A percentile compares a stretch with the other conserved stretches of the same genome.
phyloP scores from a whole-genome alignment of 2,888 invertebrate genomes.

The Drosophila buzzatii region DNA sequence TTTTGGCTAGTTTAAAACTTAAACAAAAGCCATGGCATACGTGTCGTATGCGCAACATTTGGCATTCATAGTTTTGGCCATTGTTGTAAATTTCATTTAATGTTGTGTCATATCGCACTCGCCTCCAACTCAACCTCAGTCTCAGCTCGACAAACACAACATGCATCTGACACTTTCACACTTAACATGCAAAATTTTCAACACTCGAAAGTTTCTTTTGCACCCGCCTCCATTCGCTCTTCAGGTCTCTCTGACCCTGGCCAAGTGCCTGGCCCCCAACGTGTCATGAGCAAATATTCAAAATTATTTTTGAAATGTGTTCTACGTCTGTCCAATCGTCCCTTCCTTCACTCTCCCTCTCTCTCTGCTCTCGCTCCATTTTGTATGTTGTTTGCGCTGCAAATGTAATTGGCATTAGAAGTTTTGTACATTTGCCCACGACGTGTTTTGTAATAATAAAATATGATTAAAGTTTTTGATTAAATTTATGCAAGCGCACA shows the following conservation, averaged over 20 bases:
- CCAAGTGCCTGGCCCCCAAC: conserved; percentile 57
- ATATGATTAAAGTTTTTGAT: conserved; percentile 82
- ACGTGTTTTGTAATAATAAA: conserved; percentile 81
- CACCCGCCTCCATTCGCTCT: background rate
- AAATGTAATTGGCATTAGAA: conserved; percentile 80
- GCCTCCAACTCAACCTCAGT: conserved; percentile 1
- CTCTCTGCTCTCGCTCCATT: background rate
- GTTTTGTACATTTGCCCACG: conserved; percentile 68
- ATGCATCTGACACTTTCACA: conserved; percentile 78
- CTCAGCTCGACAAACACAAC: conserved; percentile 40
- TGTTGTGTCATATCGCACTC: conserved; percentile 66
- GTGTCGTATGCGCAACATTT: conserved; percentile 67
- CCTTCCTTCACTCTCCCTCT: conserved; percentile 12
- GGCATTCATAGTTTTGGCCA: conserved; percentile 56
- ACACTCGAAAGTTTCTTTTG: conserved; percentile 49
- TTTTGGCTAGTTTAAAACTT: conserved; percentile 31
- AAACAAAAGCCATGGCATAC: conserved; percentile 49
- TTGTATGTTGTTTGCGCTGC: conserved; percentile 64
- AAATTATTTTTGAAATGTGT: conserved; percentile 79
- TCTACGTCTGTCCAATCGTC: conserved; percentile 41
- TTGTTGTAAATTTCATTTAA: conserved; percentile 68
- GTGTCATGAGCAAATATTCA: conserved; percentile 80
- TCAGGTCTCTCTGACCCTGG: conserved; percentile 25
- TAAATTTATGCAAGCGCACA: conserved; percentile 77
- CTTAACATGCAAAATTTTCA: conserved; percentile 71